A percentile compares a stretch with the other conserved stretches of the same genome.
Conservation (phyloP, 2,113 vertebrate genomes). For the Aepyceros melampus region DNA sequence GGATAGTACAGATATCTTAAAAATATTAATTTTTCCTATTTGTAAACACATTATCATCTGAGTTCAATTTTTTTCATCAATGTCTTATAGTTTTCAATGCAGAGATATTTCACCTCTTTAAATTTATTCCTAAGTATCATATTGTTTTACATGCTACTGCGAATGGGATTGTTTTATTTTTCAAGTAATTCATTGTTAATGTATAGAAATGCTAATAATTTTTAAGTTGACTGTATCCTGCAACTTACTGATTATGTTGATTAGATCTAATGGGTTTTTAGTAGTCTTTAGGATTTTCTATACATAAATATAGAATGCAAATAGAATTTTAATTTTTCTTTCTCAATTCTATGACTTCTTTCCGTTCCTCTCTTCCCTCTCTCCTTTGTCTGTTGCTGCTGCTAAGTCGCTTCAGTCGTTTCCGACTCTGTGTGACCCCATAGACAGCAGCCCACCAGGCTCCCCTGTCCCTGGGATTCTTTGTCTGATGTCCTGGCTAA, state of each 20-base stretch:
- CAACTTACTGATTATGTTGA: not conserved
- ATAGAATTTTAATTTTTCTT: not conserved
- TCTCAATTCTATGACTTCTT: not conserved
- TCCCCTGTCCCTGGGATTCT: too few relatives aligned
- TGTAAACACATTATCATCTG: not conserved
- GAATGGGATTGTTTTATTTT: not conserved
- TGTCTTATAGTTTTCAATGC: not conserved
- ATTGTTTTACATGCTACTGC: not conserved
- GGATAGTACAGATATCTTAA: not conserved
- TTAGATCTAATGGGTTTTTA: not conserved
- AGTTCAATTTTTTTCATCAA: not conserved
- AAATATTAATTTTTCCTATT: not conserved
- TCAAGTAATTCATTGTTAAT: not conserved
- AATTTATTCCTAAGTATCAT: not conserved
- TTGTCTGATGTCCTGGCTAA: not conserved
- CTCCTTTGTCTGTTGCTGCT: too few relatives aligned
- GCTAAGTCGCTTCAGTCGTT: too few relatives aligned
- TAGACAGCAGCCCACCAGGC: too few relatives aligned
- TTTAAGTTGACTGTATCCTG: not conserved
- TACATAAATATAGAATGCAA: not conserved
- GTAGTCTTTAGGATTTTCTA: not conserved
- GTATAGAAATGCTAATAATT: not conserved
- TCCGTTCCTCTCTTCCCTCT: not conserved
- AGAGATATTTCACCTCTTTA: not conserved
- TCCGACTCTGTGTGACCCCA: too few relatives aligned